Base-by-base conservation (phyloP, 64 coral and sea anemone species). In the Trachythela sp. region DNA sequence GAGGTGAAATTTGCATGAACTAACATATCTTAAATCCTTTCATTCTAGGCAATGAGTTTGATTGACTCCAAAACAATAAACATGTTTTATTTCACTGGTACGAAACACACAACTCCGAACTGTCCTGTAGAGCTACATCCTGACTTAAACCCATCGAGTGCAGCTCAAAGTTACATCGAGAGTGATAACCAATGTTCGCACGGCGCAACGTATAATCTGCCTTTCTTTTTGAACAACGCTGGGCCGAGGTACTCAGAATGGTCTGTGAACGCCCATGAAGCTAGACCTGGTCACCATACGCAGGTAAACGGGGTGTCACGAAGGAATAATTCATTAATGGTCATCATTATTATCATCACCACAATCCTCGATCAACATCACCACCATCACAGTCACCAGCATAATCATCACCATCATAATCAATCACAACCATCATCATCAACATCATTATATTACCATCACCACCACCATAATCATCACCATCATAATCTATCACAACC, bases 11-110 rank as follows among this genome's bases (percentile, higher is more conserved):
- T n/a, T n/a, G n/a, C n/a, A n/a, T n/a, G n/a, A n/a, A n/a, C n/a
- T n/a, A n/a, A n/a, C n/a, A n/a, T n/a, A n/a, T n/a, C n/a, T n/a
- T n/a, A n/a, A n/a, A n/a, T 45, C 24, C 24, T 64, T 39, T 51
- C 17, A 34, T 93, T 89, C 26, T 60, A 93, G 92, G 92, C 85
- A 20, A 93, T 93, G 87, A 89, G 87, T 45, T 26, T 89, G 14
- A 40, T 93, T 9, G 54, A 90, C 13, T 84, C 92, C 4, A 94
- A 94, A 35, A 94, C 45, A 36, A 67, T 94, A 1, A 29, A 86
- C 13, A 94, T 94, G 92, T 94, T 94, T 27, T 48, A 94, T 6
- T 94, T 94, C 35, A 84, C 64, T 87, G 92, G 92, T 15, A 22
- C 38, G 24, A 94, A 90, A 42, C 88, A 90, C 26, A 90, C 92